These are phyloP conservation scores for Cacoxenus indagator DNA, from an alignment of 2,888 invertebrate species.

Conservation along the genomic window DNA sequence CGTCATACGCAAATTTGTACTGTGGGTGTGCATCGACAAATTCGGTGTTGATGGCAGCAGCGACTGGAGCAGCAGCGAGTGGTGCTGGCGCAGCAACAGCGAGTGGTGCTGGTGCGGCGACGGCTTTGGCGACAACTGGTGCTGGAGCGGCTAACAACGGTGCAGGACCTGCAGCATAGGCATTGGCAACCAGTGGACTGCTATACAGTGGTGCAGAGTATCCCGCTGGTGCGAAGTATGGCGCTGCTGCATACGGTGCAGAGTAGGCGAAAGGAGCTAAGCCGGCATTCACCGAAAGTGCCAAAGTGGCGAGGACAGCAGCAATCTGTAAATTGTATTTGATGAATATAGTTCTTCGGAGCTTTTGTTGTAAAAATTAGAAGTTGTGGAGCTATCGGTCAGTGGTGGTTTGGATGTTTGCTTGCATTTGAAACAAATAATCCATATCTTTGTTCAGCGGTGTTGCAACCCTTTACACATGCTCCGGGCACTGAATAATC, in stretches of 20 bases:
- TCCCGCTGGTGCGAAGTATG: constrained; percentile 45
- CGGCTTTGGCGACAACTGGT: constrained; percentile 34
- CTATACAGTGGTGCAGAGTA: constrained; percentile 38
- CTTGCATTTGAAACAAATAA: not conserved
- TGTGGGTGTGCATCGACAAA: constrained; percentile 63
- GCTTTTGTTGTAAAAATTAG: too few species aligned
- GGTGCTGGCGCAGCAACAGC: not conserved
- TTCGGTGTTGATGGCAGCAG: constrained; percentile 48
- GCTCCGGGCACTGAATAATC: not conserved
- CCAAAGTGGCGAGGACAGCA: constrained; percentile 69
- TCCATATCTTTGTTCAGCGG: not conserved
- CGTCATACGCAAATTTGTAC: constrained; percentile 67
- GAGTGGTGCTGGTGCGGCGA: constrained; percentile 40
- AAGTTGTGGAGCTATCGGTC: too few species aligned
- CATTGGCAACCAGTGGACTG: constrained; percentile 39
- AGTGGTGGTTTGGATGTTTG: not conserved
- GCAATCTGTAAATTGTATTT: constrained; percentile 63
- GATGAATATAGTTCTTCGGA: too few species aligned
- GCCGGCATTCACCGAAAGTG: constrained; percentile 66
- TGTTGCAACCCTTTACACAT: not conserved
- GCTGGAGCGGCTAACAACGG: constrained; percentile 49
- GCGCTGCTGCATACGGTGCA: constrained; percentile 30
- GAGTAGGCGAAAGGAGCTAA: constrained; percentile 44
- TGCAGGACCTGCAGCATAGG: constrained; percentile 42
- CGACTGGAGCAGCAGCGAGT: constrained; percentile 35